Conservation (phyloP, 2,113 vertebrate genomes). For the Quiscalus mexicanus region DNA sequence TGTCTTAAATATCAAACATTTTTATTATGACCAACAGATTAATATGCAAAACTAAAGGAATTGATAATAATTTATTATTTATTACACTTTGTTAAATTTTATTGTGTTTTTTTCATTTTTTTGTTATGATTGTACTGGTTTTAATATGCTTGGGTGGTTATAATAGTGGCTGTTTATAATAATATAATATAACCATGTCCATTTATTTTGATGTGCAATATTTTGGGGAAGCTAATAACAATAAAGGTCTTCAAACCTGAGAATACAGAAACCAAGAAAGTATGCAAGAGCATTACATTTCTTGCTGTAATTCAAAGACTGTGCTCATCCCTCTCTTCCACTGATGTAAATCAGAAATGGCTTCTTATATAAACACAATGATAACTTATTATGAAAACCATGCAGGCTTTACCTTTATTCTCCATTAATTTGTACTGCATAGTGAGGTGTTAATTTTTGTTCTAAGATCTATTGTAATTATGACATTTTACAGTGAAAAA, state of each 20-base stretch:
- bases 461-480: not conserved
- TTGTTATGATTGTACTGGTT: not conserved
- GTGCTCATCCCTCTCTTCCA: not conserved
- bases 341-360: not conserved
- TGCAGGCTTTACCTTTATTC: not conserved
- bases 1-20: not conserved
- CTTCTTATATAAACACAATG: not conserved
- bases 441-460: not conserved
- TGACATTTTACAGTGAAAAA: not conserved
- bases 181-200: not conserved
- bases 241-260: not conserved
- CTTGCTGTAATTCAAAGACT: not conserved
- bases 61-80: not conserved
- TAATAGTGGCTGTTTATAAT: not conserved
- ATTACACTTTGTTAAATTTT: not conserved
- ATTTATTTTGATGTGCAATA: not conserved
- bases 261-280: not conserved
- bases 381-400: not conserved
- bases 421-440: not conserved
- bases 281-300: not conserved
- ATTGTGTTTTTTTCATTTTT: rapidly evolving
- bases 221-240: not conserved
- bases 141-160: not conserved
- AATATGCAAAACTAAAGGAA: not conserved
- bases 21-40: not conserved